Percentiles rank a stretch among this genome's conserved stretches.
Conservation (phyloP, 2,113 vertebrate genomes). For the Chrysemys picta region DNA sequence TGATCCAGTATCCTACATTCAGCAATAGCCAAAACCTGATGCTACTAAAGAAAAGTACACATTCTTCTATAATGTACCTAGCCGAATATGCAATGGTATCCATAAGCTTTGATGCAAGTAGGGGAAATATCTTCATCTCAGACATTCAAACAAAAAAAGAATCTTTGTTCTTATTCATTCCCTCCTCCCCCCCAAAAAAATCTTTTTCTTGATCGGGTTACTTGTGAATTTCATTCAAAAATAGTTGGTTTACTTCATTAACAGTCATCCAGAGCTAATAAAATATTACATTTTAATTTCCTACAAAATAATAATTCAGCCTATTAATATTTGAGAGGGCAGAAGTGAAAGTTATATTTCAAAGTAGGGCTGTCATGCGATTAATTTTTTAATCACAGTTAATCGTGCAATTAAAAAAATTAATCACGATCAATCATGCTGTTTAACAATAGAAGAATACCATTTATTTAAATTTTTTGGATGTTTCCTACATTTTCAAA, state of each 20-base stretch:
- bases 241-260: background rate
- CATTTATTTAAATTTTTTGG: too few species aligned
- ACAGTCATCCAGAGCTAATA: background rate
- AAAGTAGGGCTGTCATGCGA: background rate
- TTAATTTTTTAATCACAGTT: too few species aligned
- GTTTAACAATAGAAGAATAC: too few species aligned
- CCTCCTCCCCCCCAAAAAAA: background rate
- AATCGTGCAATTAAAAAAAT: too few species aligned
- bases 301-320: background rate
- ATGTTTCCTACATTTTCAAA: too few species aligned
- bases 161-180: background rate
- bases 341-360: background rate
- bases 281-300: background rate
- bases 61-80: background rate
- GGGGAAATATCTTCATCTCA: background rate
- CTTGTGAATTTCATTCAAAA: background rate
- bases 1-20: background rate
- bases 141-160: background rate
- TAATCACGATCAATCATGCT: too few species aligned
- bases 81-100: background rate
- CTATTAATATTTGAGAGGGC: background rate
- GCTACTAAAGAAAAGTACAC: background rate
- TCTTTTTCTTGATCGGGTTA: background rate
- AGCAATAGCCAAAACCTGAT: background rate
- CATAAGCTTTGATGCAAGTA: background rate